A percentile compares a stretch with the other conserved stretches of the same genome.
Conservation (phyloP, 2,888 invertebrate genomes). For the Caenorhabditis macrosperma region DNA sequence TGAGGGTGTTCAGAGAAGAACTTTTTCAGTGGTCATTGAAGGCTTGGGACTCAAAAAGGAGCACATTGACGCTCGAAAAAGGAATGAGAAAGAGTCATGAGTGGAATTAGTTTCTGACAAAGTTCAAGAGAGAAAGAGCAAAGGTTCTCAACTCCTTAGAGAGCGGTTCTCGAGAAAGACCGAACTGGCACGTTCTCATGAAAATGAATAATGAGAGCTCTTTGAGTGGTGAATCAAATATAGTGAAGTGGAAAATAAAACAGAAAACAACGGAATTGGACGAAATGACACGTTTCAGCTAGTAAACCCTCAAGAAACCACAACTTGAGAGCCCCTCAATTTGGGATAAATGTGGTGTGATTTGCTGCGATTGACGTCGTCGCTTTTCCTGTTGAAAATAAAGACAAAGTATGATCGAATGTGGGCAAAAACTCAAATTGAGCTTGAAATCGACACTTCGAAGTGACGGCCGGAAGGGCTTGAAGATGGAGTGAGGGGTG, state of each 20-base stretch:
- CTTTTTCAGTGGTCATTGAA: too few relatives aligned
- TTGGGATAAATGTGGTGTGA: neutral
- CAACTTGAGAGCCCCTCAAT: neutral
- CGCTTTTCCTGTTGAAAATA: neutral
- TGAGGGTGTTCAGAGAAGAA: too few relatives aligned
- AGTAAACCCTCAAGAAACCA: neutral
- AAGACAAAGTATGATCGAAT: neutral
- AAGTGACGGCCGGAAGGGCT: neutral
- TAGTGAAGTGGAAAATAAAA: neutral
- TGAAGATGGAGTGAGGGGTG: neutral
- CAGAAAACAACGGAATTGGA: slow-evolving; percentile 6
- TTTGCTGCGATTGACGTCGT: neutral
- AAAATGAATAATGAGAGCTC: neutral
- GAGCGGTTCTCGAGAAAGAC: too few relatives aligned
- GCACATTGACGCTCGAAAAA: too few relatives aligned
- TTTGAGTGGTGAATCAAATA: slow-evolving; percentile 1
- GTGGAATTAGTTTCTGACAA: neutral
- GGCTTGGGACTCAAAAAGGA: too few relatives aligned
- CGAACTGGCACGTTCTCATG: neutral
- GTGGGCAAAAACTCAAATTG: slow-evolving; percentile 10
- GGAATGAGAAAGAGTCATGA: too few relatives aligned
- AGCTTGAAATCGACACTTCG: slow-evolving; percentile 16
- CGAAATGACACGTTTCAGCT: neutral
- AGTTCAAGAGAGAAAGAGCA: neutral
- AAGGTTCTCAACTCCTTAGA: too few relatives aligned